Percentiles rank a stretch among this genome's conserved stretches.
Evolutionary conservation across 2,888 invertebrate species (phyloP).

Genomic region (Macroteleia sp.): DNA sequence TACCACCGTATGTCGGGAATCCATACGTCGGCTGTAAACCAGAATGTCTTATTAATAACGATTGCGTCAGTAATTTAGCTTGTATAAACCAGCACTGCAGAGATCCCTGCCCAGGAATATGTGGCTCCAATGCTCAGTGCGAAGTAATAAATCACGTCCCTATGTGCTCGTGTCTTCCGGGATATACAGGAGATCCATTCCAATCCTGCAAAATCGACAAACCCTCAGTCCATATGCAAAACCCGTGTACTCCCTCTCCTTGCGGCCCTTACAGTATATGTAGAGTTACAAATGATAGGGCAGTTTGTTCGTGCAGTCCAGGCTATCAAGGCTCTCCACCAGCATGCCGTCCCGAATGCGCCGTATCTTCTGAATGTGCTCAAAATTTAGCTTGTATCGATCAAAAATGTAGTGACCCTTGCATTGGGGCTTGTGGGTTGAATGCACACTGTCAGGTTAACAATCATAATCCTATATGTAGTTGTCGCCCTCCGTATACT

Average conservation of each 20-base stretch:
- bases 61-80: constrained; percentile 90
- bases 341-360: constrained; percentile 86
- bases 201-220: constrained; percentile 87
- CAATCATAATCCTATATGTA: constrained; percentile 88
- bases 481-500: constrained; percentile 86
- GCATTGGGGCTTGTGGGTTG: constrained; percentile 86
- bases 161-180: constrained; percentile 90
- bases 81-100: constrained; percentile 94
- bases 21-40: constrained; percentile 94
- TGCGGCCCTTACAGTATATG: constrained; percentile 87
- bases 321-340: constrained; percentile 87
- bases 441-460: constrained; percentile 86
- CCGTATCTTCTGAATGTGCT: constrained; percentile 87
- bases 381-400: constrained; percentile 87
- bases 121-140: constrained; percentile 93
- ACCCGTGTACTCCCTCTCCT: constrained; percentile 87
- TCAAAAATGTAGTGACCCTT: constrained; percentile 88
- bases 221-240: constrained; percentile 75
- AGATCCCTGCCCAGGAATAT: constrained; percentile 92
- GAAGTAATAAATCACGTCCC: constrained; percentile 92
- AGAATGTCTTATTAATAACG: constrained; percentile 91
- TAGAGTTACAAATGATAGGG: constrained; percentile 85
- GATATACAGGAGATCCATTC: constrained; percentile 93
- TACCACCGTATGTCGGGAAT: constrained; percentile 93
- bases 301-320: constrained; percentile 87